These are phyloP conservation scores for Melopsittacus undulatus DNA, from an alignment of 2,797 vertebrate genomes.

Conservation along the genomic window DNA sequence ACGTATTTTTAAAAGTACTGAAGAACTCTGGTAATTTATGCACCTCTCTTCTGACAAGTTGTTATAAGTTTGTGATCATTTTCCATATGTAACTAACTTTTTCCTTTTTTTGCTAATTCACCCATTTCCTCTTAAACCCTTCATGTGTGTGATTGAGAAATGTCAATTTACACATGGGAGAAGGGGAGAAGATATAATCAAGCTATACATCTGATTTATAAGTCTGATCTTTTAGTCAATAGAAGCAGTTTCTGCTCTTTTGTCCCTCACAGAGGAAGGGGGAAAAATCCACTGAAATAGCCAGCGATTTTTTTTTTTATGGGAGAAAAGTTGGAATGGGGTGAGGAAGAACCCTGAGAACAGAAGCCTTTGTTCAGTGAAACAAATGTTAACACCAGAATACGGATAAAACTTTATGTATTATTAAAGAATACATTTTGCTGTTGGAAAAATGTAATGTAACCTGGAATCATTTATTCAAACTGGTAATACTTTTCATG, in stretches of 20 bases:
- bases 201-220: neutral
- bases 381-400: constrained; percentile 55
- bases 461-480: constrained; percentile 61
- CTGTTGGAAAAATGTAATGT: constrained; percentile 57
- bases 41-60: neutral
- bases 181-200: neutral
- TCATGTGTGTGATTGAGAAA: neutral
- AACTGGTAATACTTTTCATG: constrained; percentile 51
- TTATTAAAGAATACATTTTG: constrained; percentile 64
- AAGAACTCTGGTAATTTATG: neutral
- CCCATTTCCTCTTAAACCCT: neutral
- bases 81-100: neutral
- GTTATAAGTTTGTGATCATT: neutral
- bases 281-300: neutral
- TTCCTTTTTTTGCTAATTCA: neutral
- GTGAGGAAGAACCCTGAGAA: constrained; percentile 17
- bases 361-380: constrained; percentile 50
- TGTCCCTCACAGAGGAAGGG: neutral
- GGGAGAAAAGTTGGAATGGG: constrained; percentile 15
- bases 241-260: neutral
- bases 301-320: constrained; percentile 9
- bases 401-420: constrained; percentile 64
- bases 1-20: neutral
- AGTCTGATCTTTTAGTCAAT: neutral
- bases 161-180: neutral